Base-by-base conservation (phyloP, 2,113 vertebrate species). In the Mobula hypostoma region DNA sequence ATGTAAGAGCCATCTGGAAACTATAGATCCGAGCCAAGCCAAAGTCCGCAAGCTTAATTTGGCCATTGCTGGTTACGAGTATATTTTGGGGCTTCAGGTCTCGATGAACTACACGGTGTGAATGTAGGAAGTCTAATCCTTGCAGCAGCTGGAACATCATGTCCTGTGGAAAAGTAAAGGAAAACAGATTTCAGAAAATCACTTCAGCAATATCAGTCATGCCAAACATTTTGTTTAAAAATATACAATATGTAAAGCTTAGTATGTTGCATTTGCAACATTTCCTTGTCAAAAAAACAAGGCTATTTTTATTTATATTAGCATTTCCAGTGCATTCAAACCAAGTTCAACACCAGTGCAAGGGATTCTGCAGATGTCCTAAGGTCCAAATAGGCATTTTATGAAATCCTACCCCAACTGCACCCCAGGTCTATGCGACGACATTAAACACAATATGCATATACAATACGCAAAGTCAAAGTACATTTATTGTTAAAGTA, bases 1-100 rank as follows among this genome's bases (percentile, higher is more conserved):
- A 99, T 94, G 99, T 99, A 94, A 99, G 98, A 87, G 99, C 99
- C 99, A 99, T 99, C 96, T 99, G 99, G 96, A 99, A 99, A 96
- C 99, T 99, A 97, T 99, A 99, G 97, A 99, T 99, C 94, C 99
- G 97, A 58, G 99, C 99, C 77, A 99, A 97, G 94, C 99, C 98
- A 15, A 99, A 99, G 96, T 99, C 98, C 21, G 99, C 98, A 95
- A 99, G 96, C 94, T 99, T 99, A 96, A 99, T 99, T 96, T 99
- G 98, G 95, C 99, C 99, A 0, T 94, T 98, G 95, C 98, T 99
- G 96, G 99, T 99, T 94, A 99, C 99, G 95, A 99, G 97, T 96
- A 99, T 99, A 94, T 99, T 99, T 95, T 99, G 99, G 68, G 99
- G 99, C 95, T 99, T 99, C 94, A 99, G 97, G 97, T 99, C 99